These are phyloP conservation scores for Syrista parreyssii DNA, from an alignment of 2,888 invertebrate species.

Conservation along the genomic window DNA sequence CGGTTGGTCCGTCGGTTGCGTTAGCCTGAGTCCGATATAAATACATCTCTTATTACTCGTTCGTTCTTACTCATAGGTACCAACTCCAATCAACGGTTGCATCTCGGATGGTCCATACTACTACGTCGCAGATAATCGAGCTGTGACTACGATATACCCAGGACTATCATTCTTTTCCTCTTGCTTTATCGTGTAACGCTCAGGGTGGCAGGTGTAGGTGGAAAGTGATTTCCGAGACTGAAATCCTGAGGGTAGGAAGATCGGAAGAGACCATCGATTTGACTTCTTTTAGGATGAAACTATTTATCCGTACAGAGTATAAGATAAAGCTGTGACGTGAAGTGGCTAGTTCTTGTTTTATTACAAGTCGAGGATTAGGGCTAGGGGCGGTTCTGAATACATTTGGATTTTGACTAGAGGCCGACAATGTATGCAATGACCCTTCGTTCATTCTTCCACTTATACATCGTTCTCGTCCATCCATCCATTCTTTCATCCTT, in stretches of 20 bases:
- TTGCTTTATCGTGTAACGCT: not conserved
- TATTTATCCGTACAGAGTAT: not conserved
- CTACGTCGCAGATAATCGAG: not conserved
- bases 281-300: not conserved
- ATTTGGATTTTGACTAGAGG: conserved; percentile 47
- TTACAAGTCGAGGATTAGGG: not conserved
- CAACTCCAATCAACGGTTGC: conserved; percentile 41
- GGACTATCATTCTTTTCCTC: not conserved
- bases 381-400: conserved; percentile 17
- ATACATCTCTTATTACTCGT: conserved; percentile 46
- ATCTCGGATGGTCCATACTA: not conserved
- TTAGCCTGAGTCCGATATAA: conserved; percentile 39
- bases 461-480: conserved; percentile 27
- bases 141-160: not conserved
- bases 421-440: conserved; percentile 26
- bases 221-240: not conserved
- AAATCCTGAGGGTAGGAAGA: not conserved
- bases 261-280: not conserved
- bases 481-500: conserved; percentile 38
- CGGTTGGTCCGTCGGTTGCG: conserved; percentile 31
- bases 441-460: conserved; percentile 6
- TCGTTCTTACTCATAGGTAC: conserved; percentile 35
- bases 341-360: not conserved
- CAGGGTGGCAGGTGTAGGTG: not conserved
- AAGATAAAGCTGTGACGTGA: not conserved